Percentiles rank a stretch among this genome's conserved stretches.
Evolutionary conservation across 2,113 vertebrate species (phyloP).

Genomic region (Desmodus rotundus): DNA sequence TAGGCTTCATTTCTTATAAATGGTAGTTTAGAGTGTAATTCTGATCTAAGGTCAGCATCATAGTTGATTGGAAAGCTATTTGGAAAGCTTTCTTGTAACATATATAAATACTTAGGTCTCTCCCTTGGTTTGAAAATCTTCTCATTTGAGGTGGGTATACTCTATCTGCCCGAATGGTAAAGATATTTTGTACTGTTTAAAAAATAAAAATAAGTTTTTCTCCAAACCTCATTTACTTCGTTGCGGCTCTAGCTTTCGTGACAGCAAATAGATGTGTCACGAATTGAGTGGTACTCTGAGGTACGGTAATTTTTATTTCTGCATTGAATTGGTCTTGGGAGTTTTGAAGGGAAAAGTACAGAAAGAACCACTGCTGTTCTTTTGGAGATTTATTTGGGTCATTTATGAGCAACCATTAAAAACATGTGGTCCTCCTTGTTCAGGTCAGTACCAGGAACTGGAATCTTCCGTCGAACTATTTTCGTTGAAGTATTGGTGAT

Average conservation of each 20-base stretch:
- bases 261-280: constrained; percentile 70
- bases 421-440: constrained; percentile 73
- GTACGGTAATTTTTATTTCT: constrained; percentile 64
- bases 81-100: constrained; percentile 56
- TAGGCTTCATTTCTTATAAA: constrained; percentile 56
- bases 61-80: constrained; percentile 62
- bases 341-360: constrained; percentile 71
- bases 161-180: constrained; percentile 48
- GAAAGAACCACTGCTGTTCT: constrained; percentile 53
- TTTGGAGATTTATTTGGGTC: constrained; percentile 69
- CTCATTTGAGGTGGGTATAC: constrained; percentile 52
- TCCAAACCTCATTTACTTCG: constrained; percentile 61
- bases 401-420: constrained; percentile 70
- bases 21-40: constrained; percentile 55
- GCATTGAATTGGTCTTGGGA: constrained; percentile 50
- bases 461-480: constrained; percentile 70
- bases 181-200: constrained; percentile 62
- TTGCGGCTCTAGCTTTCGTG: constrained; percentile 57
- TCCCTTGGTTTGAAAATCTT: constrained; percentile 61
- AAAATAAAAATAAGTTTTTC: not conserved
- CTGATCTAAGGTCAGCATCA: constrained; percentile 48
- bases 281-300: constrained; percentile 58
- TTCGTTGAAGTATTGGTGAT: constrained; percentile 70
- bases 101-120: constrained; percentile 52
- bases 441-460: constrained; percentile 69